Evolutionary conservation across 1,140 invertebrate species (phyloP), one percentile per base, ranked within the genome.

Genomic region (Zaprionus taronus): DNA sequence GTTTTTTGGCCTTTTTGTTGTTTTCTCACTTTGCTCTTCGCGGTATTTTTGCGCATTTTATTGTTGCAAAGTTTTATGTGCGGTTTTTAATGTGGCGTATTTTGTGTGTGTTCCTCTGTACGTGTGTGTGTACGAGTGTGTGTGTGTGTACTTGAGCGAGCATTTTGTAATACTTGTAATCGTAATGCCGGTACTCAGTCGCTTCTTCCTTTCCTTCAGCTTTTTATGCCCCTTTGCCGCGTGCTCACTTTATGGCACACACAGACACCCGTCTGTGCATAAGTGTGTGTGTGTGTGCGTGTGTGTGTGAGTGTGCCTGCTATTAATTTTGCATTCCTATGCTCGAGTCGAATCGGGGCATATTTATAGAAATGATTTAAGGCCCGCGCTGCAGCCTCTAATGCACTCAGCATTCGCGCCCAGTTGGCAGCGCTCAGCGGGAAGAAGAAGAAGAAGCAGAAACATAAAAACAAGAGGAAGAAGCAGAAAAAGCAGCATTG

Each of bases 331-430:
- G 75, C 78, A 80, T 78, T 79, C 57, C 57, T 76, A 71, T 63
- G 67, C 53, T 72, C n/a, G 15, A 73, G 34, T 64, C 47, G 36
- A 63, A 38, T 65, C 74, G n/a, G 70, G n/a, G 41, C 49, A 55
- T 80, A 87, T 83, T 86, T 83, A 64, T 86, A 83, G 83, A 80
- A 75, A 86, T 86, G 79, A 83, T 49, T 80, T 86, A 66, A 77
- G 63, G 11, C 65, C 24, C 17, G n/a, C 63, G 31, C 55, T 34
- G 14, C 51, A 31, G 60, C n/a, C 26, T 58, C 22, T 34, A 36
- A 38, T 41, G 57, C 49, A 57, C 26, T 38, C 26, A 38, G 41
- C 51, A 66, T 67, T 73, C 44, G 57, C 65, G 15, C n/a, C 17
- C 17, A 55, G 63, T 73, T 67, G 71, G 63, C 71, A 73, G 56